Conservation (phyloP, 2,113 vertebrate species). For the Puma concolor region DNA sequence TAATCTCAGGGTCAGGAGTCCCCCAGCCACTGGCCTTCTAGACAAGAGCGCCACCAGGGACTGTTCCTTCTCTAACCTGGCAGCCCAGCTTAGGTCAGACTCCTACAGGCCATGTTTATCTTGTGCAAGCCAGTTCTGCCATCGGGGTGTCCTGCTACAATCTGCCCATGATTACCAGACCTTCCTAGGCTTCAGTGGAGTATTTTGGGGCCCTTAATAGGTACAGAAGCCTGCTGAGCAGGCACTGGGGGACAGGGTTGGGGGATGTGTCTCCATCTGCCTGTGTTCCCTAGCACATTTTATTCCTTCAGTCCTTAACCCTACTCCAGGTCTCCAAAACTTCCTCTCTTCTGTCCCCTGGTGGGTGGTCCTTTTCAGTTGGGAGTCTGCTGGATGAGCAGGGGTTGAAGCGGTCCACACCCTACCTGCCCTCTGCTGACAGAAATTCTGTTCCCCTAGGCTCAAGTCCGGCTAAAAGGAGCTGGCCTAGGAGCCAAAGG, state of each 20-base stretch:
- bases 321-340: neutral
- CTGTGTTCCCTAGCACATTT: neutral
- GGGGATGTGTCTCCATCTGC: neutral
- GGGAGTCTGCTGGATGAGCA: neutral
- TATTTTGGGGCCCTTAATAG: neutral
- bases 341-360: neutral
- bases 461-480: constrained; percentile 95
- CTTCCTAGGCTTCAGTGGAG: neutral
- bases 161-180: neutral
- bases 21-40: neutral
- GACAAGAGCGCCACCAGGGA: neutral
- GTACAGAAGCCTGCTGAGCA: neutral
- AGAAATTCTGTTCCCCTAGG: constrained; percentile 84
- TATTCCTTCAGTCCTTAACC: neutral
- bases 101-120: neutral
- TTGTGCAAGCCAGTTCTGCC: neutral
- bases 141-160: neutral
- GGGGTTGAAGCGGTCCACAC: neutral
- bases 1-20: neutral
- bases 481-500: constrained; percentile 97
- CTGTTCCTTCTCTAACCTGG: neutral
- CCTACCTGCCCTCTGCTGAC: neutral
- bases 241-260: neutral
- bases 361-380: neutral
- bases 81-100: neutral